phyloP scores from a whole-genome alignment of 2,888 invertebrate genomes.

The Eulithis prunata region DNA sequence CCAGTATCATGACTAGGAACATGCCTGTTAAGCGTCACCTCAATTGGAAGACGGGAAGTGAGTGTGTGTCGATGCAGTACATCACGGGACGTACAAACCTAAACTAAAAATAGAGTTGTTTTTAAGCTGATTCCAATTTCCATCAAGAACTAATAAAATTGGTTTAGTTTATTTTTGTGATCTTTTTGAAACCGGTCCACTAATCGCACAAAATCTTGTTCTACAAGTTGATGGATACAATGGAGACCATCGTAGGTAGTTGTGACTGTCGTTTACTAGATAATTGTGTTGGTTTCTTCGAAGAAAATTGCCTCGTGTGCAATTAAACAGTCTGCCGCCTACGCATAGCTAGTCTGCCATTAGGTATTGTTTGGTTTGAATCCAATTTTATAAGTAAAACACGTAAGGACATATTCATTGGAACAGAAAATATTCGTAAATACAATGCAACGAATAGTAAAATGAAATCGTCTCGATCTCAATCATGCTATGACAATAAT shows the following conservation, averaged over 20 bases:
- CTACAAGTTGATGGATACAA: slow-evolving; percentile 46
- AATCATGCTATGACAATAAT: too few species aligned
- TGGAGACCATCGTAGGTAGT: slow-evolving; percentile 52
- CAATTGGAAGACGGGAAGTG: slow-evolving; percentile 19
- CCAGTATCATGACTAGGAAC: background rate
- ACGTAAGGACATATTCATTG: too few species aligned
- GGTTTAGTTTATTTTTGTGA: background rate
- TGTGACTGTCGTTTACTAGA: slow-evolving; percentile 55
- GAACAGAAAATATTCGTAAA: too few species aligned
- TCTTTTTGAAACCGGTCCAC: background rate
- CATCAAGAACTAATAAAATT: background rate
- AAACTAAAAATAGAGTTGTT: slow-evolving; percentile 3
- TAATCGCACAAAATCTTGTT: slow-evolving; percentile 14
- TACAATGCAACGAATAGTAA: too few species aligned
- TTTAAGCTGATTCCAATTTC: too few species aligned
- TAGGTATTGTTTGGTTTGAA: slow-evolving; percentile 31
- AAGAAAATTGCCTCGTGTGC: slow-evolving; percentile 47
- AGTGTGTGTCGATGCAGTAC: background rate
- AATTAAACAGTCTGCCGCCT: slow-evolving; percentile 58
- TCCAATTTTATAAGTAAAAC: slow-evolving; percentile 19
- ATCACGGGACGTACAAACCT: background rate
- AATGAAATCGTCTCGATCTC: too few species aligned
- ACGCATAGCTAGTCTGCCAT: slow-evolving; percentile 41
- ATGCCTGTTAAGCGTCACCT: slow-evolving; percentile 7
- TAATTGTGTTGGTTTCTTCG: slow-evolving; percentile 53